phyloP scores from a whole-genome alignment of 2,113 vertebrate species.

The Neofelis nebulosa region DNA sequence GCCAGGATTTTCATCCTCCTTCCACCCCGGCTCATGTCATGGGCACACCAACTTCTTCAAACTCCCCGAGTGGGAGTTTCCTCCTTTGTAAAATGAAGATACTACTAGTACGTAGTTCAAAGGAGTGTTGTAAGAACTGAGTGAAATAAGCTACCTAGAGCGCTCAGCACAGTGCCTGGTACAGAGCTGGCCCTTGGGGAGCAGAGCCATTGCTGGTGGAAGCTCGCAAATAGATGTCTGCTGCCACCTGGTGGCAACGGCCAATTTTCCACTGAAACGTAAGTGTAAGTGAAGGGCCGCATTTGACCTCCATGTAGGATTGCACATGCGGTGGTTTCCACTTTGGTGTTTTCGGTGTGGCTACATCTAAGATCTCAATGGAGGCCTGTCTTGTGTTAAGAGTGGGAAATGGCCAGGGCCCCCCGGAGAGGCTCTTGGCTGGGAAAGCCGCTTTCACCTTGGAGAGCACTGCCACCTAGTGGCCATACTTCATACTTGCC shows the following conservation, averaged over 20 bases:
- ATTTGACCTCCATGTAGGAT: not conserved
- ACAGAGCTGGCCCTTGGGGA: not conserved
- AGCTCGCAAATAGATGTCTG: not conserved
- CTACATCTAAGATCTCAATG: not conserved
- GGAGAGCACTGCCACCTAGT: constrained; percentile 46
- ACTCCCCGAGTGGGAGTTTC: not conserved
- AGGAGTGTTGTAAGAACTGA: not conserved
- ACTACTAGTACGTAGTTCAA: no score
- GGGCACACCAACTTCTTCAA: not conserved
- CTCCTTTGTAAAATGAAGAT: not conserved
- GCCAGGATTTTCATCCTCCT: not conserved
- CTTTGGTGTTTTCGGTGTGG: not conserved
- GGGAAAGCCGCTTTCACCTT: not conserved
- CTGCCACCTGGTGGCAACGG: not conserved
- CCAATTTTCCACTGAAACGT: not conserved
- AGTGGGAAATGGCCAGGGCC: not conserved
- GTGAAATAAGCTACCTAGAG: not conserved
- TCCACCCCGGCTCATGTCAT: no score
- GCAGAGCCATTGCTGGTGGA: not conserved
- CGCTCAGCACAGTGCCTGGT: not conserved
- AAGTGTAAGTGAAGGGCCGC: not conserved
- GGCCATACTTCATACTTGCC: not conserved
- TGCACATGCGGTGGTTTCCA: not conserved
- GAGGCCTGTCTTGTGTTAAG: not conserved
- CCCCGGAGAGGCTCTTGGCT: accelerated